These are phyloP conservation scores for Brachionus calyciflorus DNA, from an alignment of 1,140 invertebrate species.

Conservation along the genomic window DNA sequence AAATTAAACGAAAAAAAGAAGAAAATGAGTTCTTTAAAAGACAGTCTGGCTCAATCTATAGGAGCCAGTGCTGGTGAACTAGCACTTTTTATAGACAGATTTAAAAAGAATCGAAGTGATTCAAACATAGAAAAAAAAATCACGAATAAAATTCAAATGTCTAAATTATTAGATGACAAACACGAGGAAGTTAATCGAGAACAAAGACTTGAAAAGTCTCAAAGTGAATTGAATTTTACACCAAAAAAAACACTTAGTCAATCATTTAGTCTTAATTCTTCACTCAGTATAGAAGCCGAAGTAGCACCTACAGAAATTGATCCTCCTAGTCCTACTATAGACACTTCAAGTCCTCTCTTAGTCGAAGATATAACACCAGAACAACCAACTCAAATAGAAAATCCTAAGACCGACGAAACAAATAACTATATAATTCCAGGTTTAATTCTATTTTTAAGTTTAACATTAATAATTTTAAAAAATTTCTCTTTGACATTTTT, in stretches of 20 bases:
- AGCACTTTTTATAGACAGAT: neutral
- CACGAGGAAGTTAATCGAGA: no score
- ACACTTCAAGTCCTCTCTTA: neutral
- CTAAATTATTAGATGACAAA: no score
- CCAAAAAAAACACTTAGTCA: neutral
- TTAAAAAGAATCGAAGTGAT: neutral
- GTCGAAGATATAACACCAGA: no score
- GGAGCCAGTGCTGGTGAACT: neutral
- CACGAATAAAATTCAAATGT: no score
- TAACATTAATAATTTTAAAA: neutral
- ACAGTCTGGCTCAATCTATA: slow-evolving; percentile 7
- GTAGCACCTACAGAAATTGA: neutral
- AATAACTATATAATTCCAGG: neutral
- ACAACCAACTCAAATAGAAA: no score
- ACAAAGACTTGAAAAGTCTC: neutral
- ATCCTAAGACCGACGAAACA: no score
- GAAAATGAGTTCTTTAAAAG: slow-evolving; percentile 20
- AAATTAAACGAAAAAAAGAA: no score
- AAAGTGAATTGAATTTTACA: neutral
- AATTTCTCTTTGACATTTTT: neutral
- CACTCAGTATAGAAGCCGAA: neutral
- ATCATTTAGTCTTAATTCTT: neutral
- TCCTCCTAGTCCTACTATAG: neutral
- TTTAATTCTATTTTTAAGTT: neutral
- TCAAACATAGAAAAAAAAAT: neutral